These are phyloP conservation scores for Galerucella pusilla DNA, from an alignment of 2,888 invertebrate genomes.

Conservation along the genomic window DNA sequence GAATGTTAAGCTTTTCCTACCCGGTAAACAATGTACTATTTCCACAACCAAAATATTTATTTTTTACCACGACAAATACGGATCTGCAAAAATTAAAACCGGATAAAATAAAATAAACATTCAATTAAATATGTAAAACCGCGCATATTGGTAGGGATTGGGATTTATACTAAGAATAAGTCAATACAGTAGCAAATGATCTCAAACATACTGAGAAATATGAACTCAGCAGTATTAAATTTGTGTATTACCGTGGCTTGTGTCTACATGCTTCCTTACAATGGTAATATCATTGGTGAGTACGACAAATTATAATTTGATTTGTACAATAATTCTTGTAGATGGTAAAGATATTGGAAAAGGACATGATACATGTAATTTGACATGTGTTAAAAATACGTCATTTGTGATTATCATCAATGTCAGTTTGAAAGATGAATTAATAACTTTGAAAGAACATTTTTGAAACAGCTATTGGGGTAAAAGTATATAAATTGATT, in stretches of 20 bases:
- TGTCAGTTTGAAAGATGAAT: no score
- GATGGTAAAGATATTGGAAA: no score
- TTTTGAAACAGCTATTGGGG: no score
- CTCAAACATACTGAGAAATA: neutral
- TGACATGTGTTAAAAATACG: no score
- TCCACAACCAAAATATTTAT: no score
- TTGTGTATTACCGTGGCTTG: neutral
- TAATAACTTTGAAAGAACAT: no score
- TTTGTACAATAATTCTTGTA: no score
- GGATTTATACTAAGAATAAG: neutral
- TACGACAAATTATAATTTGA: neutral
- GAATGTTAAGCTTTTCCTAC: no score
- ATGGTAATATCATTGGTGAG: neutral
- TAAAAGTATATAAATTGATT: no score
- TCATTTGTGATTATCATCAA: no score
- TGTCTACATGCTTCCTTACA: neutral
- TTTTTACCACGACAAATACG: neutral
- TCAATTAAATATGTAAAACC: neutral
- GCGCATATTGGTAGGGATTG: neutral
- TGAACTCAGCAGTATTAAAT: slow-evolving; percentile 10
- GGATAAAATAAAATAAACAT: neutral
- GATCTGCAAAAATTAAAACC: neutral
- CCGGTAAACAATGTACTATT: no score
- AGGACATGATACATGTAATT: no score
- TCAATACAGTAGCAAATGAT: neutral